A percentile compares a stretch with the other conserved stretches of the same genome.
These are phyloP conservation scores for Temnothorax rugatulus DNA, from an alignment of 2,888 invertebrate genomes.

Conservation along the genomic window DNA sequence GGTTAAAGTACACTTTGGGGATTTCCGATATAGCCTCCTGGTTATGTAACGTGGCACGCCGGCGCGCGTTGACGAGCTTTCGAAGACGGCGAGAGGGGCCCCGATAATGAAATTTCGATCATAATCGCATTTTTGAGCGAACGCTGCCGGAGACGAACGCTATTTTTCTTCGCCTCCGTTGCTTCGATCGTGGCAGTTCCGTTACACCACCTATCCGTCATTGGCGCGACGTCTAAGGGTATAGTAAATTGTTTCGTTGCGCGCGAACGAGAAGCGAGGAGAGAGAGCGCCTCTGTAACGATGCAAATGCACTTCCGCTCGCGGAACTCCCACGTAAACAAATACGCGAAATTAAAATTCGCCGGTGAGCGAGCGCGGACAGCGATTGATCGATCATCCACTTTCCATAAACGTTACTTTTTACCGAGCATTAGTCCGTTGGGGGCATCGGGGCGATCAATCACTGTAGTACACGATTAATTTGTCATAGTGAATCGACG, in stretches of 20 bases:
- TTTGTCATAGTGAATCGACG: conserved; percentile 52
- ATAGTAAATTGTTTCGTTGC: conserved; percentile 56
- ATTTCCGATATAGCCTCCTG: conserved; percentile 16
- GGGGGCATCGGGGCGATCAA: conserved; percentile 48
- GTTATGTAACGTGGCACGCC: conserved; percentile 36
- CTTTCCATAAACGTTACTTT: conserved; percentile 58
- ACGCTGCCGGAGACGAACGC: conserved; percentile 23
- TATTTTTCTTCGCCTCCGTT: conserved; percentile 45
- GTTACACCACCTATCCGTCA: conserved; percentile 47
- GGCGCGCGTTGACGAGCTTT: conserved; percentile 37
- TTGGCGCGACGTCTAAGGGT: conserved; percentile 48
- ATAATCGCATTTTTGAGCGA: conserved; percentile 51
- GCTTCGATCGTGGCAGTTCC: conserved; percentile 21
- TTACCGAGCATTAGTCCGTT: conserved; percentile 55
- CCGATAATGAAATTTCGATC: conserved; percentile 53
- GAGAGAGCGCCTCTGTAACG: conserved; percentile 24
- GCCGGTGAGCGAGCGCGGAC: conserved; percentile 46
- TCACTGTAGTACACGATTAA: conserved; percentile 57
- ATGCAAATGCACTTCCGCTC: conserved; percentile 50
- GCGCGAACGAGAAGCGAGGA: conserved; percentile 11
- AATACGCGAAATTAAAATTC: conserved; percentile 57
- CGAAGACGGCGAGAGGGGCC: conserved; percentile 22
- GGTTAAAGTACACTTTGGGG: conserved; percentile 39
- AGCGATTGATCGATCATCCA: conserved; percentile 57
- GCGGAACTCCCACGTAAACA: conserved; percentile 40